Evolutionary conservation across 2,113 vertebrate genomes (phyloP).

Genomic region (Nestor notabilis): DNA sequence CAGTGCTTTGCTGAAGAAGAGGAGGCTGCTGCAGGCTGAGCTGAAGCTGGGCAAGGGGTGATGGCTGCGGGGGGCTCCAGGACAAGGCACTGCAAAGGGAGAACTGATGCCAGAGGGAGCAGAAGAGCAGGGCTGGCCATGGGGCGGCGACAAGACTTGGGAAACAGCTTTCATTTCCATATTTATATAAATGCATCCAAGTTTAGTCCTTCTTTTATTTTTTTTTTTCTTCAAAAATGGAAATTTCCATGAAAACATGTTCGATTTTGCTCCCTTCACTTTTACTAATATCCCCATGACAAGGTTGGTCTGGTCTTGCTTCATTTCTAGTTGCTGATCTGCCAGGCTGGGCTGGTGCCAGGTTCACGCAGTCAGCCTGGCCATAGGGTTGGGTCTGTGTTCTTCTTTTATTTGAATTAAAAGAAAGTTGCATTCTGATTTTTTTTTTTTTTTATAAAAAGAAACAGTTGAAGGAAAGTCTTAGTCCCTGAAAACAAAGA

Average conservation of each 20-base stretch:
- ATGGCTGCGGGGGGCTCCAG: neutral
- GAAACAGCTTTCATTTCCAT: slow-evolving; percentile 25
- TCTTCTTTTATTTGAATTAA: neutral
- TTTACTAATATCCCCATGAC: neutral
- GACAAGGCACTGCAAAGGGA: neutral
- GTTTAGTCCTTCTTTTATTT: slow-evolving; percentile 23
- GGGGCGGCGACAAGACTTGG: neutral
- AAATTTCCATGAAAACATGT: slow-evolving; percentile 56
- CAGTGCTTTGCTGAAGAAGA: neutral
- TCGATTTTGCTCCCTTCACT: neutral
- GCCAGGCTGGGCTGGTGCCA: neutral
- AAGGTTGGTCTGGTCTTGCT: neutral
- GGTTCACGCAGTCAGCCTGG: neutral
- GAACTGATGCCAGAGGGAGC: neutral
- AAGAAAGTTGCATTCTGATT: neutral
- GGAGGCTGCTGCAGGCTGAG: neutral
- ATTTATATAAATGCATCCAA: slow-evolving; percentile 57
- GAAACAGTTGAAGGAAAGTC: neutral
- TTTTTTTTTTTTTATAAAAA: neutral
- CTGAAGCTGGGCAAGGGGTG: neutral
- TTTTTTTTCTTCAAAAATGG: slow-evolving; percentile 32
- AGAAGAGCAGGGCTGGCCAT: neutral
- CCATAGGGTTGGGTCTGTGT: neutral
- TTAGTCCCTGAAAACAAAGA: neutral
- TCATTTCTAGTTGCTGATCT: neutral